phyloP scores from a whole-genome alignment of 1,140 invertebrate species.

The Bombyx mandarina region DNA sequence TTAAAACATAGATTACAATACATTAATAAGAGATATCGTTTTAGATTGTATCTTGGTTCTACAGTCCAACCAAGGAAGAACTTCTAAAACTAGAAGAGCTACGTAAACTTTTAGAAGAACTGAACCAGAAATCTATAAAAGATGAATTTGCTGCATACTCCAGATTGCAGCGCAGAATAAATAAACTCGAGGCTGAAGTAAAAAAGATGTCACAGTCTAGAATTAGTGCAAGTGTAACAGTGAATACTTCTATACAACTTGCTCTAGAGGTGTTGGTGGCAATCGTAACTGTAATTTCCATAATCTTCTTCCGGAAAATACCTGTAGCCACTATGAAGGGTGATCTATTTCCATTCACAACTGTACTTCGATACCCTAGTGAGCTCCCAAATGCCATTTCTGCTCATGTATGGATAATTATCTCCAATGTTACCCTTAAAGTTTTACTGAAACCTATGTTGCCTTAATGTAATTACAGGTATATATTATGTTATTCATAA shows the following conservation, averaged over 20 bases:
- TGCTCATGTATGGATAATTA: slow-evolving; percentile 60
- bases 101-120: slow-evolving; percentile 47
- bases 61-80: slow-evolving; percentile 46
- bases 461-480: too few species aligned
- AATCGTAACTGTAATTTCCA: slow-evolving; percentile 42
- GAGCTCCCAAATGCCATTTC: slow-evolving; percentile 57
- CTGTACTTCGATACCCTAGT: slow-evolving; percentile 55
- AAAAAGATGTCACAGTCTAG: slow-evolving; percentile 49
- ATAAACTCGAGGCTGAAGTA: slow-evolving; percentile 46
- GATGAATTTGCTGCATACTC: slow-evolving; percentile 68
- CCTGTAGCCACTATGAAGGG: slow-evolving; percentile 55
- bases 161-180: slow-evolving; percentile 61
- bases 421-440: slow-evolving; percentile 58
- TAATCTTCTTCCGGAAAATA: slow-evolving; percentile 53
- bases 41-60: slow-evolving; percentile 55
- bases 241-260: slow-evolving; percentile 50
- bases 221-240: slow-evolving; percentile 42
- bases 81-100: slow-evolving; percentile 40
- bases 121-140: slow-evolving; percentile 59
- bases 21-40: slow-evolving; percentile 16
- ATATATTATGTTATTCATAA: too few species aligned
- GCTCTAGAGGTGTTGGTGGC: slow-evolving; percentile 44
- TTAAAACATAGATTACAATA: not conserved
- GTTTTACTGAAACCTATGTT: slow-evolving; percentile 41
- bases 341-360: slow-evolving; percentile 51